Conservation (phyloP, 92 coral and sea anemone genomes). For the Bergia puertoricense region DNA sequence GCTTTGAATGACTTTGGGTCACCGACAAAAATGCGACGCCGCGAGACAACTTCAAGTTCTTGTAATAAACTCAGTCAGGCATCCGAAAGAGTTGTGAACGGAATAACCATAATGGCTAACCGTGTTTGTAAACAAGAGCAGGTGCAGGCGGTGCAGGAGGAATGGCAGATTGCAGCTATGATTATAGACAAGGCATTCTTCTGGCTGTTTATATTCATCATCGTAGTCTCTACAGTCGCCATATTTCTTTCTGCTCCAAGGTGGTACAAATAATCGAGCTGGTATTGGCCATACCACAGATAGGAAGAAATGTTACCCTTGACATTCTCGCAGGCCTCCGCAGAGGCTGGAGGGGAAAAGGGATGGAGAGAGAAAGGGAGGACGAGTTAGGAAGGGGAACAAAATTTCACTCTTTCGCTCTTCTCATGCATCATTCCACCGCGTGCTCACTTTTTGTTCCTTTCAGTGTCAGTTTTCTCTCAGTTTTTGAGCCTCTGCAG, state of each 20-base stretch:
- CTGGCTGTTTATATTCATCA: constrained; percentile 48
- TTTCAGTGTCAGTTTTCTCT: too few relatives aligned
- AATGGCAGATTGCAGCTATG: constrained; percentile 59
- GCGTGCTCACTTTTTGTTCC: too few relatives aligned
- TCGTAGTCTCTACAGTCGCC: constrained; percentile 45
- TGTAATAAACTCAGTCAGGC: constrained; percentile 2
- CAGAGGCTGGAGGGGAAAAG: neutral
- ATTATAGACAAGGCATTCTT: constrained; percentile 57
- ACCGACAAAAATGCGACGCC: constrained; percentile 3
- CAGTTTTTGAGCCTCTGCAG: too few relatives aligned
- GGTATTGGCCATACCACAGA: neutral
- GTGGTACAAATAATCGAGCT: constrained; percentile 14
- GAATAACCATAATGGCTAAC: constrained; percentile 32
- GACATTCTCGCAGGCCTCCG: neutral
- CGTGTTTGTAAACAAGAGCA: constrained; percentile 33
- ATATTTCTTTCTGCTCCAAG: constrained; percentile 42
- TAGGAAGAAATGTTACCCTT: too few relatives aligned
- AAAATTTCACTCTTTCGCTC: too few relatives aligned
- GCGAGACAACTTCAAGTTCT: neutral
- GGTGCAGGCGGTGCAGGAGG: constrained; percentile 41
- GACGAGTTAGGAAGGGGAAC: too few relatives aligned
- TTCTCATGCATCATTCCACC: too few relatives aligned
- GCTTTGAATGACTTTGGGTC: constrained; percentile 15
- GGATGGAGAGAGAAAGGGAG: too few relatives aligned
- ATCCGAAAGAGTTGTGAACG: constrained; percentile 22